A percentile compares a stretch with the other conserved stretches of the same genome.
Evolutionary conservation across 2,888 invertebrate species (phyloP).

Genomic region (Acanthosepion lycidas): DNA sequence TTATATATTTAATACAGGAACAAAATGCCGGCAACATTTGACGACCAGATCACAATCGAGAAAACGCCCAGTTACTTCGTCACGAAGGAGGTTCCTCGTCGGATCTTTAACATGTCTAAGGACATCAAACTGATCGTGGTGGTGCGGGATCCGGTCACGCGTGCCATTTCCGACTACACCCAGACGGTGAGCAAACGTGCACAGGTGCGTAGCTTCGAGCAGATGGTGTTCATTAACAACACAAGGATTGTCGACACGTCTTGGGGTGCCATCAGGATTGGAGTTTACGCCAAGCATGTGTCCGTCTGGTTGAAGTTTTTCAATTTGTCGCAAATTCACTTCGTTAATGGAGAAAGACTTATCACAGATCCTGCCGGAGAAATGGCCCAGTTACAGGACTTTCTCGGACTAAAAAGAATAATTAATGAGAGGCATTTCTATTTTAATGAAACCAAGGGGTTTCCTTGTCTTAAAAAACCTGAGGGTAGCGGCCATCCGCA

Average conservation of each 20-base stretch:
- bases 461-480: slow-evolving; percentile 84
- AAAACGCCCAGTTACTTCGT: slow-evolving; percentile 95
- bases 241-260: slow-evolving; percentile 83
- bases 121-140: slow-evolving; percentile 88
- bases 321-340: slow-evolving; percentile 85
- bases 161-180: slow-evolving; percentile 93
- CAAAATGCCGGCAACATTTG: slow-evolving; percentile 89
- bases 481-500: slow-evolving; percentile 69
- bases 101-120: slow-evolving; percentile 89
- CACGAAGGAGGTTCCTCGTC: slow-evolving; percentile 86
- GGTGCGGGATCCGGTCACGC: slow-evolving; percentile 90
- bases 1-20: slow-evolving; percentile 77
- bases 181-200: slow-evolving; percentile 78
- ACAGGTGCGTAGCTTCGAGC: slow-evolving; percentile 64
- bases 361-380: slow-evolving; percentile 90
- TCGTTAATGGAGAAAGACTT: slow-evolving; percentile 90
- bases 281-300: slow-evolving; percentile 88
- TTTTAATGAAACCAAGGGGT: slow-evolving; percentile 92
- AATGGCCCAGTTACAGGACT: slow-evolving; percentile 88
- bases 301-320: slow-evolving; percentile 89
- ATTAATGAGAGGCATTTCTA: slow-evolving; percentile 92
- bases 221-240: slow-evolving; percentile 79
- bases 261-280: slow-evolving; percentile 85
- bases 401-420: slow-evolving; percentile 87
- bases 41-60: slow-evolving; percentile 92